Percentiles rank a stretch among this genome's conserved stretches.
phyloP scores from a whole-genome alignment of 2,797 vertebrate species.

The Buceros bicornis region DNA sequence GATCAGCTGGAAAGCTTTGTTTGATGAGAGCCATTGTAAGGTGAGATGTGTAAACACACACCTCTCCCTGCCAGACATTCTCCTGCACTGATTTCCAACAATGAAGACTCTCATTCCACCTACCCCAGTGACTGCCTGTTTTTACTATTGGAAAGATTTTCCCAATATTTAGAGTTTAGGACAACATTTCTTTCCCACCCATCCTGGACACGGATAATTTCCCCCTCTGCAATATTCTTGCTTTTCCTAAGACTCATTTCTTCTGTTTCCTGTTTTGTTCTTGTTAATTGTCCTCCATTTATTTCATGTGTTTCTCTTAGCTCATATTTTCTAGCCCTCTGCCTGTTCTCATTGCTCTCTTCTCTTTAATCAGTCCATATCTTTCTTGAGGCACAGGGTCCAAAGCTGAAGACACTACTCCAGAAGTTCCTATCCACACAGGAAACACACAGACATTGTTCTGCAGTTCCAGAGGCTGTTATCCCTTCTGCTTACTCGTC shows the following conservation, averaged over 20 bases:
- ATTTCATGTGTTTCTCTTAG: background rate
- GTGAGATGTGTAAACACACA: background rate
- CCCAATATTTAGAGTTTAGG: background rate
- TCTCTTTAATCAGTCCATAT: background rate
- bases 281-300: background rate
- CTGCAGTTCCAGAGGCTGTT: background rate
- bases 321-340: background rate
- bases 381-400: background rate
- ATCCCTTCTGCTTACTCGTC: background rate
- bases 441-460: background rate
- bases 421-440: background rate
- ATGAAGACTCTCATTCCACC: background rate
- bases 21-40: background rate
- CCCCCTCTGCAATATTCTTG: background rate
- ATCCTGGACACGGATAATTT: background rate
- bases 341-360: background rate
- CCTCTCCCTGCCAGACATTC: background rate
- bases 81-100: background rate
- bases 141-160: background rate
- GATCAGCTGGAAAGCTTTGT: background rate
- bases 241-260: background rate
- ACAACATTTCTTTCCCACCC: background rate
- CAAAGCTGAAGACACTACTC: background rate
- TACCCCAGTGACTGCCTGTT: background rate
- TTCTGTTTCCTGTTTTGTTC: background rate